These are phyloP conservation scores for Noturus placidus DNA, from an alignment of 2,113 vertebrate species.

Conservation along the genomic window DNA sequence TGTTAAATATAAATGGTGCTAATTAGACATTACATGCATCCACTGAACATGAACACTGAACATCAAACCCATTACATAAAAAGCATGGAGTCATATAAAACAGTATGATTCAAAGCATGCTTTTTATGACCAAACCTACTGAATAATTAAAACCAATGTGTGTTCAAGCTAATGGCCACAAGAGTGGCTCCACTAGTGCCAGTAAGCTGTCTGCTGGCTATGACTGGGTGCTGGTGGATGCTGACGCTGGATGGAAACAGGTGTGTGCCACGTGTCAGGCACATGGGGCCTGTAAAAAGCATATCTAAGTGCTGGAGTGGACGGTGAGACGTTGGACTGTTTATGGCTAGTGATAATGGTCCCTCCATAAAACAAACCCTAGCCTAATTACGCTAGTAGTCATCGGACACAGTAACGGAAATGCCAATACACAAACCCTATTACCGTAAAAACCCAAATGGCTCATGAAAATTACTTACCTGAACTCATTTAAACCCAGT, in stretches of 20 bases:
- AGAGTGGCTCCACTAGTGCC: slow-evolving; percentile 45
- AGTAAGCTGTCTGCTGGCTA: slow-evolving; percentile 29
- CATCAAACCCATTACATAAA: slow-evolving; percentile 74
- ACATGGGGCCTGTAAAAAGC: slow-evolving; percentile 70
- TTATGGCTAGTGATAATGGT: slow-evolving; percentile 76
- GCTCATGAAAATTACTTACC: slow-evolving; percentile 23
- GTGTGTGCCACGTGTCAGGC: slow-evolving; percentile 67
- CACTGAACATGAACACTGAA: slow-evolving; percentile 61
- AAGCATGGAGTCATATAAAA: slow-evolving; percentile 69
- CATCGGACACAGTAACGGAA: slow-evolving; percentile 49
- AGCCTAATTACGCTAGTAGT: slow-evolving; percentile 65
- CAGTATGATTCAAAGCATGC: slow-evolving; percentile 64
- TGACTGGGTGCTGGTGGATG: slow-evolving; percentile 25
- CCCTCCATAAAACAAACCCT: slow-evolving; percentile 70
- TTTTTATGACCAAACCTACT: slow-evolving; percentile 72
- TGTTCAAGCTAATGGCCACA: slow-evolving; percentile 70
- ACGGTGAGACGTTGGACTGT: slow-evolving; percentile 65
- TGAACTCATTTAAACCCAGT: background rate
- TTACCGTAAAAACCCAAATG: slow-evolving; percentile 26
- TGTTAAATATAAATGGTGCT: slow-evolving; percentile 66
- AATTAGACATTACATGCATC: slow-evolving; percentile 66
- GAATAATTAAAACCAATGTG: slow-evolving; percentile 68
- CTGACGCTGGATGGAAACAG: slow-evolving; percentile 59
- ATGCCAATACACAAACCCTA: background rate
- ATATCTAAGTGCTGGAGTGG: slow-evolving; percentile 54